Percentiles rank a stretch among this genome's conserved stretches.
Conservation (phyloP, 2,797 vertebrate genomes). For the Sebastes paucispinis region DNA sequence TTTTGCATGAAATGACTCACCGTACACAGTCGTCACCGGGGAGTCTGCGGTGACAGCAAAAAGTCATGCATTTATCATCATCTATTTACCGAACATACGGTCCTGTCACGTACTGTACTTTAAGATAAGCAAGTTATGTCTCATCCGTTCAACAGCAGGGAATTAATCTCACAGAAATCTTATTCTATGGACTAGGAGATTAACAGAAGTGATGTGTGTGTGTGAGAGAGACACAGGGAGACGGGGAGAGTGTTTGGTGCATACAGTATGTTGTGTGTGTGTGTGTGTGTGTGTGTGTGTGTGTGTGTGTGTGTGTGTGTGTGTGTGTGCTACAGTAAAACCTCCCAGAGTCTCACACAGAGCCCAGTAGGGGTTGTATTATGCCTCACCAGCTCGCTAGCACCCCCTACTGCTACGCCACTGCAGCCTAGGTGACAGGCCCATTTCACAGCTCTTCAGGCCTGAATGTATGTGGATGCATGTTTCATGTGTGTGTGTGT, state of each 20-base stretch:
- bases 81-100: slow-evolving; percentile 2
- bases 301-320: neutral
- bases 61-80: slow-evolving; percentile 22
- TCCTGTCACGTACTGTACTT: slow-evolving; percentile 10
- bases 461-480: neutral
- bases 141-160: slow-evolving; percentile 16
- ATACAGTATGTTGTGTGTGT: neutral
- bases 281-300: neutral
- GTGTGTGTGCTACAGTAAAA: neutral
- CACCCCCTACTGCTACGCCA: slow-evolving; percentile 67
- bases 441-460: slow-evolving; percentile 40
- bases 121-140: slow-evolving; percentile 9
- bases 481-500: neutral
- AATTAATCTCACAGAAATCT: slow-evolving; percentile 47
- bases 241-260: neutral
- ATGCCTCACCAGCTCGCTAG: slow-evolving; percentile 63
- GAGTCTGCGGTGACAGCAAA: slow-evolving; percentile 1
- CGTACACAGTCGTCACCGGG: neutral
- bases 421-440: slow-evolving; percentile 38
- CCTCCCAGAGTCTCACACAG: slow-evolving; percentile 26
- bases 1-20: slow-evolving; percentile 22
- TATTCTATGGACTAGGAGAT: slow-evolving; percentile 31
- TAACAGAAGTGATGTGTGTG: slow-evolving; percentile 10
- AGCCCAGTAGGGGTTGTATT: slow-evolving; percentile 37
- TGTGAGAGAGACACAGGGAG: neutral